Base-by-base conservation (phyloP, 1,140 invertebrate species). In the Megathymus violae region DNA sequence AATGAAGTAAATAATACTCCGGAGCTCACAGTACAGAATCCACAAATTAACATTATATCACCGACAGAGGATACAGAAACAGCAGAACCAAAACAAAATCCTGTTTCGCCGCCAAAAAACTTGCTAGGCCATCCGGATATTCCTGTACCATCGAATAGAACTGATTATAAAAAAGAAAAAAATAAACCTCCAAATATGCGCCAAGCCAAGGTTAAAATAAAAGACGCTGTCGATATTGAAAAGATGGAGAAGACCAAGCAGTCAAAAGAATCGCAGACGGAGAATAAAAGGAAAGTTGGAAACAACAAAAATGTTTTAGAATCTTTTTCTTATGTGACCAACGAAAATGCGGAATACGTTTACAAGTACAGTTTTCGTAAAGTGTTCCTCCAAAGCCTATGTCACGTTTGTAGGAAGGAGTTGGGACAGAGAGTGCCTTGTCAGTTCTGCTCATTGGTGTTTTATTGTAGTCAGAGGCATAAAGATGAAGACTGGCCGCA, bases 111-210 rank as follows among this genome's bases (percentile, higher is more conserved):
- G 85, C 84, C 91, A 92, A 92, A 92, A 92, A 92, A 92, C 91
- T 92, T 90, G 78, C 72, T 89, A 87, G 88, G 90, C 77, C 88
- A 82, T 63, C 83, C 88, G 78, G 80, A 85, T 76, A 91, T 90
- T 84, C 91, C 91, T 92, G 91, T 77, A 76, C 76, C 73, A 92
- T 92, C 89, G 90, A 91, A 82, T 92, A 91, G 76, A 76, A 81
- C 63, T n/a, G 91, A 91, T 62, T 91, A 87, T 56, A 92, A 92
- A 86, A 92, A 92, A 52, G 90, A 92, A 71, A 91, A 90, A 62
- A 83, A 89, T 75, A 92, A 91, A 88, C 69, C 76, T 10, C 82
- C 81, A 3, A 86, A 83, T 46, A 67, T 71, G 40, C 76, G 80
- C 59, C 74, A 78, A 65, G 88, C 88, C 5, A 91, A 80, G 72